Conservation (phyloP, 2,797 vertebrate species). For the Coilia nasus region DNA sequence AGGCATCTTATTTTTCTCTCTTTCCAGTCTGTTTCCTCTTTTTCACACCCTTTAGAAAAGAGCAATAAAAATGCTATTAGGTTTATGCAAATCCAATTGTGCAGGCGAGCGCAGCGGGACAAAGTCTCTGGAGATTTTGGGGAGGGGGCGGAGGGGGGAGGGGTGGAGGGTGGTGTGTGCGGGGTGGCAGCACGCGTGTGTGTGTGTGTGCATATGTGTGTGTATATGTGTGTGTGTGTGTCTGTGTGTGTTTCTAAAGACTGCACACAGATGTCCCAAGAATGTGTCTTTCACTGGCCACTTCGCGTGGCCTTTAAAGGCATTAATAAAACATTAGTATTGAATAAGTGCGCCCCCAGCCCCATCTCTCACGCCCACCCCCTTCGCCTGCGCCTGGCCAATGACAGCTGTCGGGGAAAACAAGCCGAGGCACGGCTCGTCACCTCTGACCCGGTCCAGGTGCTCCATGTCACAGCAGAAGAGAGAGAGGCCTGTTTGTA, state of each 20-base stretch:
- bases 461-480: constrained; percentile 59
- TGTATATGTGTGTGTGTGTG: constrained; percentile 34
- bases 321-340: constrained; percentile 86
- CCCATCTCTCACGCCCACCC: constrained; percentile 47
- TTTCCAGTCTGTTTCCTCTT: constrained; percentile 55
- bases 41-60: constrained; percentile 60
- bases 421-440: constrained; percentile 11
- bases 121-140: constrained; percentile 54
- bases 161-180: neutral
- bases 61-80: constrained; percentile 76
- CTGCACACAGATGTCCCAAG: constrained; percentile 77
- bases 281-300: constrained; percentile 71
- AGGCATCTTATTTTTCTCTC: constrained; percentile 55
- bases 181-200: constrained; percentile 24
- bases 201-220: constrained; percentile 20
- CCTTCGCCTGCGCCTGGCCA: neutral
- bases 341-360: constrained; percentile 66
- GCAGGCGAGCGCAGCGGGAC: constrained; percentile 64
- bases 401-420: constrained; percentile 22
- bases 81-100: constrained; percentile 73
- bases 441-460: constrained; percentile 68
- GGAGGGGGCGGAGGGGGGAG: neutral
- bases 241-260: constrained; percentile 39
- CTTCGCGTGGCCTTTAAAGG: constrained; percentile 71
- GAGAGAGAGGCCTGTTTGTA: neutral